Percentiles rank a stretch among this genome's conserved stretches.
Conservation (phyloP, 2,888 invertebrate genomes). For the Cephus pygmeus region DNA sequence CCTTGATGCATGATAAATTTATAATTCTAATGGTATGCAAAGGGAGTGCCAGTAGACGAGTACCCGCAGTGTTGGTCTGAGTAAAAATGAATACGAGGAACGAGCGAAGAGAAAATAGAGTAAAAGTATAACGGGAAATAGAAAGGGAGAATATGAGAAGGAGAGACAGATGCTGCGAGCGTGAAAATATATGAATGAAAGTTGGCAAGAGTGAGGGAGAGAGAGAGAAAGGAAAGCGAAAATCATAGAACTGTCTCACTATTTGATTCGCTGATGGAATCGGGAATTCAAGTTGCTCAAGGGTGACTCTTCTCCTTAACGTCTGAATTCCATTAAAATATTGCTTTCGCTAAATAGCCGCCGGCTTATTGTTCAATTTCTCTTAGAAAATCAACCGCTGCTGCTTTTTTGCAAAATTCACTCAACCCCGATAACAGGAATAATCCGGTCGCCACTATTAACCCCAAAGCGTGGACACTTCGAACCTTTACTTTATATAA, state of each 20-base stretch:
- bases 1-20: not conserved
- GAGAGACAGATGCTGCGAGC: conserved; percentile 5
- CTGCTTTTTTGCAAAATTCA: not conserved
- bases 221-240: conserved; percentile 22
- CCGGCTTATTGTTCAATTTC: not conserved
- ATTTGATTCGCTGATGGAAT: conserved; percentile 32
- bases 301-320: not conserved
- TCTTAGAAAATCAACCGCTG: not conserved
- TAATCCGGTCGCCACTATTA: not conserved
- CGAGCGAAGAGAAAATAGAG: conserved; percentile 2
- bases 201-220: conserved; percentile 27
- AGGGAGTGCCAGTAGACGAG: not conserved
- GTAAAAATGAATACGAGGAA: conserved; percentile 4
- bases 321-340: conserved; percentile 20
- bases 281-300: conserved; percentile 3
- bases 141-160: conserved; percentile 8
- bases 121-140: conserved; percentile 3
- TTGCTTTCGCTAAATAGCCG: conserved; percentile 14
- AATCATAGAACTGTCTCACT: conserved; percentile 25
- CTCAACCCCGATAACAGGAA: not conserved
- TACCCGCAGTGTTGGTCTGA: not conserved
- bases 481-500: not conserved
- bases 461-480: not conserved
- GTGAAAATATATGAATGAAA: not conserved
- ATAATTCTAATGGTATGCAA: not conserved